Evolutionary conservation across 2,888 invertebrate species (phyloP).

Genomic region (Dryobotodes eremita): DNA sequence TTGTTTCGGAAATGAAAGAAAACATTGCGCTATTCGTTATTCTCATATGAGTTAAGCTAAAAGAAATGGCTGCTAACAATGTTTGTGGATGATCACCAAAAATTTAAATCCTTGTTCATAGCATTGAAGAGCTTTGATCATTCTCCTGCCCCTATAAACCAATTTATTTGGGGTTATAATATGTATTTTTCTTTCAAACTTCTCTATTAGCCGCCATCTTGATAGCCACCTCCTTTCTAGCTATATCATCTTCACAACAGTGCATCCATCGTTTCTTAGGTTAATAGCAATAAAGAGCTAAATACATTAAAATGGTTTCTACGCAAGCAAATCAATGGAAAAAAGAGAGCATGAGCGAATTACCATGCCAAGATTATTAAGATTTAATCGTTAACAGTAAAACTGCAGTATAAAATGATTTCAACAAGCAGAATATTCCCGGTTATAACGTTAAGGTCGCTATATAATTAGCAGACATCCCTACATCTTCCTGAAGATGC

Average conservation of each 20-base stretch:
- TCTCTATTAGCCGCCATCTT: no score
- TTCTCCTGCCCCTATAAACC: no score
- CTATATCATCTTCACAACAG: no score
- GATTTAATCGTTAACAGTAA: slow-evolving; percentile 38
- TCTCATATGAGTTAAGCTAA: neutral
- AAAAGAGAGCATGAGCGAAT: slow-evolving; percentile 1
- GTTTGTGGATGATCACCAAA: neutral
- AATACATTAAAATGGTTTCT: neutral
- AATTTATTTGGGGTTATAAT: no score
- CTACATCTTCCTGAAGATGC: slow-evolving; percentile 35
- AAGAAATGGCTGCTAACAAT: neutral
- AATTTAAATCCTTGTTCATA: neutral
- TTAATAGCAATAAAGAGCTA: neutral
- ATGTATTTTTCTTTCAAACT: no score
- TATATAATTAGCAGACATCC: slow-evolving; percentile 19
- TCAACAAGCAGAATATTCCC: neutral
- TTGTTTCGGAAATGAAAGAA: slow-evolving; percentile 31
- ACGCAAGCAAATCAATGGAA: neutral
- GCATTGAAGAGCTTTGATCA: neutral
- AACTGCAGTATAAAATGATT: slow-evolving; percentile 34
- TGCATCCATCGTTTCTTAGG: no score
- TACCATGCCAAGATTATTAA: slow-evolving; percentile 41
- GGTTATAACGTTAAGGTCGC: slow-evolving; percentile 27
- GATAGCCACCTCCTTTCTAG: no score
- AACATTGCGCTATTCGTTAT: slow-evolving; percentile 18